Evolutionary conservation across 2,113 vertebrate species (phyloP), one percentile per base, ranked within the genome.

Genomic region (Myotis davidii): DNA sequence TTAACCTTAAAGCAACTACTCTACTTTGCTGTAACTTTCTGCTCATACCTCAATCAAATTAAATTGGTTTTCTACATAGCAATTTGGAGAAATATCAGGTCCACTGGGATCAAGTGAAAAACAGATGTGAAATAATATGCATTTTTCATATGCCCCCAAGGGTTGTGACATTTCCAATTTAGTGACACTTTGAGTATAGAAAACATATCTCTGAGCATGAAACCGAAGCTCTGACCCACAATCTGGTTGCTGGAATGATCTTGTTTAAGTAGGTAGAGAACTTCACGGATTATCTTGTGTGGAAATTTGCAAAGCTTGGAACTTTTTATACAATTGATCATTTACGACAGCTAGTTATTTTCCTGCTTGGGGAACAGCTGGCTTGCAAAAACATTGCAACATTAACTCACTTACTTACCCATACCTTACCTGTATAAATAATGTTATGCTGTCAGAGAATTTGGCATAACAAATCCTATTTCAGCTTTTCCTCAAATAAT

Each of bases 381-480:
- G 95, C 32, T 97, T 94, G 94, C 54, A 78, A 96, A 97, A 95
- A 96, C 69, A 74, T 59, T 94, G 96, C 96, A 96, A 95, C 95
- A 97, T 97, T 97, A 97, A 97, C 88, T 97, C 94, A 92, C 94
- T 97, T 96, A 97, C 97, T 97, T 97, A 97, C 20, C 96, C 96
- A 89, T 97, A 92, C 82, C 96, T 97, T 97, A 90, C 52, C 86
- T 50, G 10, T 70, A 97, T 96, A 97, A 97, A 97, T 96, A 96
- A 95, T 52, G 67, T 79, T 91, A 92, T 21, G 65, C 88, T 95
- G 74, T 88, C 92, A 91, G 32, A 45, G 78, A 76, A 20, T 67
- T 91, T 94, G 45, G 69, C 5, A 0, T 86, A 83, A 95, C 73
- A 97, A 94, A 92, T 96, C 56, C 65, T 86, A 48, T 83, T 92